These are phyloP conservation scores for Brachypterus glaber DNA, from an alignment of 2,888 invertebrate genomes.

Conservation along the genomic window DNA sequence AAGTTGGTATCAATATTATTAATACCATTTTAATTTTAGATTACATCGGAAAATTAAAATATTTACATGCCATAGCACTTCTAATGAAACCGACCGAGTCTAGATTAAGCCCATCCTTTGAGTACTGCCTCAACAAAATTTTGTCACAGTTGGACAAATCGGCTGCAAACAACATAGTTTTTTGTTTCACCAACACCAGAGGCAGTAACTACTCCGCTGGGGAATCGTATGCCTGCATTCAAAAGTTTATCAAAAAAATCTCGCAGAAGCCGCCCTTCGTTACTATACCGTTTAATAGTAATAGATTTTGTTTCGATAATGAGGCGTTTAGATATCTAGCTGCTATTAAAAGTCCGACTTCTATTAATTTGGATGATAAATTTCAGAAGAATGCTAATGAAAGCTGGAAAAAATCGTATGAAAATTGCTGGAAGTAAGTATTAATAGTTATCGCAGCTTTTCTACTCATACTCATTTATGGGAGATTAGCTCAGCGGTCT, in stretches of 20 bases:
- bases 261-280: conserved; percentile 24
- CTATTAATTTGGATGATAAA: conserved; percentile 17
- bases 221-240: conserved; percentile 27
- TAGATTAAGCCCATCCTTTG: conserved; percentile 30
- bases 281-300: conserved; percentile 25
- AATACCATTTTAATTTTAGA: no score
- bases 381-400: conserved; percentile 15
- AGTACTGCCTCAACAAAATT: conserved; percentile 33
- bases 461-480: no score
- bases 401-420: conserved; percentile 26
- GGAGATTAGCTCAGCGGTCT: no score
- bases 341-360: conserved; percentile 27
- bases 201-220: conserved; percentile 30
- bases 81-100: conserved; percentile 30
- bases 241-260: conserved; percentile 25
- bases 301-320: conserved; percentile 36
- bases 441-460: neutral
- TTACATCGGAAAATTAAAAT: conserved; percentile 28
- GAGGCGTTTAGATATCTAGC: conserved; percentile 33
- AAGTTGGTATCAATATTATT: no score
- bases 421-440: conserved; percentile 28
- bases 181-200: conserved; percentile 33
- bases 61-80: conserved; percentile 33
- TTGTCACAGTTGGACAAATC: conserved; percentile 33
- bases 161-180: conserved; percentile 33